Percentiles rank a stretch among this genome's conserved stretches.
Evolutionary conservation across 2,888 invertebrate species (phyloP).

Genomic region (Papilio elwesi): DNA sequence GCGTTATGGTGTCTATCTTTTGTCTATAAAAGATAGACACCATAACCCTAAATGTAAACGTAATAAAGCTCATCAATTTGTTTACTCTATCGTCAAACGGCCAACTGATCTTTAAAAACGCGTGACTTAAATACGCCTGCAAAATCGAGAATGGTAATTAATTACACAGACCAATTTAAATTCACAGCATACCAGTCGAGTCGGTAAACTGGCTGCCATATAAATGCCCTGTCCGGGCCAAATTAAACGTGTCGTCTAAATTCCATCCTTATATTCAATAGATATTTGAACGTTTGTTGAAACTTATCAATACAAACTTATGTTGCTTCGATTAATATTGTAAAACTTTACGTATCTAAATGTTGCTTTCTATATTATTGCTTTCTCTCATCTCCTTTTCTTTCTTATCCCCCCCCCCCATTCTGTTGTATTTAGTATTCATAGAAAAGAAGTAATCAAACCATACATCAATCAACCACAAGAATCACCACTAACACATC

Average conservation of each 20-base stretch:
- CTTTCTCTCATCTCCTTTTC: too few relatives aligned
- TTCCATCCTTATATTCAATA: slow-evolving; percentile 16
- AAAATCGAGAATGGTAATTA: slow-evolving; percentile 40
- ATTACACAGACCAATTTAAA: slow-evolving; percentile 40
- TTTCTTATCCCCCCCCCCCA: too few relatives aligned
- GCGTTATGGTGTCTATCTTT: not conserved
- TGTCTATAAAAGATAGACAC: slow-evolving; percentile 5
- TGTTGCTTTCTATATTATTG: too few relatives aligned
- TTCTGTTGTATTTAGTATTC: too few relatives aligned
- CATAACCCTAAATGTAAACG: too few relatives aligned
- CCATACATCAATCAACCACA: too few relatives aligned
- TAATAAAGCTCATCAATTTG: slow-evolving; percentile 20
- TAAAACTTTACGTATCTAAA: too few relatives aligned
- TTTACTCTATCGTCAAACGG: not conserved
- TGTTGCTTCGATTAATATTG: too few relatives aligned
- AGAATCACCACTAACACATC: too few relatives aligned
- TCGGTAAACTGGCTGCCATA: slow-evolving; percentile 35
- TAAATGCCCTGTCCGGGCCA: slow-evolving; percentile 28
- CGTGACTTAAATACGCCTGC: slow-evolving; percentile 33
- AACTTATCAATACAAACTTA: not conserved
- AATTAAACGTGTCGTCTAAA: slow-evolving; percentile 35
- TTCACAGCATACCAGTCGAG: slow-evolving; percentile 39
- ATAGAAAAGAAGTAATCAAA: too few relatives aligned
- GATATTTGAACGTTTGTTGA: not conserved
- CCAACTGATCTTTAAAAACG: slow-evolving; percentile 13